Evolutionary conservation across 2,888 invertebrate species (phyloP), one percentile per base, ranked within the genome.

Genomic region (Psylliodes chrysocephalus): DNA sequence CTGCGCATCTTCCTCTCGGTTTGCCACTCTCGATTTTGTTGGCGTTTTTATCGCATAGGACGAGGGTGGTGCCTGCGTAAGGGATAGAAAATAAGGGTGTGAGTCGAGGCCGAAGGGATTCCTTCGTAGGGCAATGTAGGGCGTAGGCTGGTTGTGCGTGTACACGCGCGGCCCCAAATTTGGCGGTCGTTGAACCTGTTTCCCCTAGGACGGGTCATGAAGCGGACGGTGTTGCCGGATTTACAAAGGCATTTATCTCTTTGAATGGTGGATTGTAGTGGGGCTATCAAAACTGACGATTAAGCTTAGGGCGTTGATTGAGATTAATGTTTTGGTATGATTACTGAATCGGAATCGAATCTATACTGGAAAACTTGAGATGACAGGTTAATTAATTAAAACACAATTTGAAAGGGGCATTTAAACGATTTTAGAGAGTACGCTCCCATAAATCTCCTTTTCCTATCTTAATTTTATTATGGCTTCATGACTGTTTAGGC

Each of bases 61-160:
- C 18, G 42, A 42, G 42, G 42, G 30, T 49, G 49, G 49, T 18
- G 49, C 28, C 64, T 40, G 59, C n/a, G n/a, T 62, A 60, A 62
- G 62, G 69, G 63, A 54, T 47, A 52, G 66, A 42, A 57, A 30
- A 44, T 47, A 55, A 64, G 69, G 49, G 57, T 63, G 67, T 67
- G 66, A 56, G 66, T 65, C 66, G 64, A 67, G 66, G 67, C 63
- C 42, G 42, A 42, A 49, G 49, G 49, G 49, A 67, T 69, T 55
- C 49, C 64, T 52, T 65, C 67, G 59, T 72, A 68, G 73, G 70
- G 72, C 70, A 71, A 73, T 68, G 63, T 69, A 71, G 71, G 70
- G 71, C 69, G 71, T 66, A 64, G 64, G 66, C 33, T 30, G 28
- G 30, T 28, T 49, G 12, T 49, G 15, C 15, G 30, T 28, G 30